Evolutionary conservation across 2,888 invertebrate genomes (phyloP).

Genomic region (Melieria picta): DNA sequence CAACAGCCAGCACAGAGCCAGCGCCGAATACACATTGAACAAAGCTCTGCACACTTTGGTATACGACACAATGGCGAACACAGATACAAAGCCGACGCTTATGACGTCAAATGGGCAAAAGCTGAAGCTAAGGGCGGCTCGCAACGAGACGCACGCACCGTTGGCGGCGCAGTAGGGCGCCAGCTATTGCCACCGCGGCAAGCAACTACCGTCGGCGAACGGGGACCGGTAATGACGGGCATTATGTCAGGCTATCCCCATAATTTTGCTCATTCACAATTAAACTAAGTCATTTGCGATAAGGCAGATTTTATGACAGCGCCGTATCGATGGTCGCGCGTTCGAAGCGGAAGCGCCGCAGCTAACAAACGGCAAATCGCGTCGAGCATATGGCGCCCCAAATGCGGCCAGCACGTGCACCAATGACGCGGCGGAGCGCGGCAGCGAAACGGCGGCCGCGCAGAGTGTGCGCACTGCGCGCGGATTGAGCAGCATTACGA

Average conservation of each 20-base stretch:
- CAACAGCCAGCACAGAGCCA: background rate
- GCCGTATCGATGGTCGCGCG: too few relatives aligned
- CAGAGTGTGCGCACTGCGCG: too few relatives aligned
- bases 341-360: too few relatives aligned
- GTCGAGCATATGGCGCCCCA: too few relatives aligned
- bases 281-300: slow-evolving; percentile 20
- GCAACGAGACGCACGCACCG: background rate
- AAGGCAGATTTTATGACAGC: background rate
- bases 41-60: background rate
- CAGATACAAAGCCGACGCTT: background rate
- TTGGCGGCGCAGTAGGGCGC: slow-evolving; percentile 8
- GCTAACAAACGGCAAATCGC: too few relatives aligned
- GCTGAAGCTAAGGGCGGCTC: background rate
- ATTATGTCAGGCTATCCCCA: slow-evolving; percentile 20
- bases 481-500: too few relatives aligned
- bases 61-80: background rate
- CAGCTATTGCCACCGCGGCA: slow-evolving; percentile 18
- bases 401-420: too few relatives aligned
- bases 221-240: slow-evolving; percentile 6
- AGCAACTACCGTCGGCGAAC: background rate
- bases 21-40: too few relatives aligned
- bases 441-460: too few relatives aligned
- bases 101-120: slow-evolving; percentile 19
- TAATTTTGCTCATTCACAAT: slow-evolving; percentile 21
- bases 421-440: too few relatives aligned